A percentile compares a stretch with the other conserved stretches of the same genome.
Conservation (phyloP, 64 coral and sea anemone species). For the Stylophora pistillata region DNA sequence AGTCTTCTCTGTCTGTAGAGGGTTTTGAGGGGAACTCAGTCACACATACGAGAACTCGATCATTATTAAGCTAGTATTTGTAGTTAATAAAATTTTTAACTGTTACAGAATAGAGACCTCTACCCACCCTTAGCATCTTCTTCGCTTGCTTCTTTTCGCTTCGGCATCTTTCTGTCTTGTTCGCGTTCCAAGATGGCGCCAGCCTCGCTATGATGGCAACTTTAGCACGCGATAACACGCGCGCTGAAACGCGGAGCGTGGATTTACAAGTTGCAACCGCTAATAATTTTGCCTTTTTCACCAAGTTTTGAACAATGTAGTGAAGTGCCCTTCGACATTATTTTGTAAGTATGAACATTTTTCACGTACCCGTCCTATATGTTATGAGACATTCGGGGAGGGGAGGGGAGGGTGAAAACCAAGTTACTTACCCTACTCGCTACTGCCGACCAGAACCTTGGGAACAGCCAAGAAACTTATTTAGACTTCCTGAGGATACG, state of each 20-base stretch:
- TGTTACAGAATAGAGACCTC: neutral
- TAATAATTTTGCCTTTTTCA: too few relatives aligned
- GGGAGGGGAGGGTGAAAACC: too few relatives aligned
- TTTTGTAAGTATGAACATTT: too few relatives aligned
- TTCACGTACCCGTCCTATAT: too few relatives aligned
- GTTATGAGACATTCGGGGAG: too few relatives aligned
- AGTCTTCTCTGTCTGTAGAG: neutral
- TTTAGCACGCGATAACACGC: neutral
- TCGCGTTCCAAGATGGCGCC: constrained; percentile 59
- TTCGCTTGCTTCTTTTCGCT: constrained; percentile 26
- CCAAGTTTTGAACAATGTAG: too few relatives aligned
- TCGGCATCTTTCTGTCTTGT: neutral
- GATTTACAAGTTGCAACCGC: too few relatives aligned
- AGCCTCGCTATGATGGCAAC: constrained; percentile 5
- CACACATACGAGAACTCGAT: neutral
- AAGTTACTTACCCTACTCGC: too few relatives aligned
- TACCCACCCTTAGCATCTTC: constrained; percentile 23
- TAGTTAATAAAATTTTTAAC: neutral
- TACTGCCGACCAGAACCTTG: too few relatives aligned
- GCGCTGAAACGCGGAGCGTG: neutral
- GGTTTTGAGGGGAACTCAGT: neutral
- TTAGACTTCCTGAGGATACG: too few relatives aligned
- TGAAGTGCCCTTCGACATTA: too few relatives aligned
- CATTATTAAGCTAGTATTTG: neutral
- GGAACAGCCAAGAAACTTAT: too few relatives aligned